Conservation (phyloP, 2,113 vertebrate genomes). For the Electrona antarctica region DNA sequence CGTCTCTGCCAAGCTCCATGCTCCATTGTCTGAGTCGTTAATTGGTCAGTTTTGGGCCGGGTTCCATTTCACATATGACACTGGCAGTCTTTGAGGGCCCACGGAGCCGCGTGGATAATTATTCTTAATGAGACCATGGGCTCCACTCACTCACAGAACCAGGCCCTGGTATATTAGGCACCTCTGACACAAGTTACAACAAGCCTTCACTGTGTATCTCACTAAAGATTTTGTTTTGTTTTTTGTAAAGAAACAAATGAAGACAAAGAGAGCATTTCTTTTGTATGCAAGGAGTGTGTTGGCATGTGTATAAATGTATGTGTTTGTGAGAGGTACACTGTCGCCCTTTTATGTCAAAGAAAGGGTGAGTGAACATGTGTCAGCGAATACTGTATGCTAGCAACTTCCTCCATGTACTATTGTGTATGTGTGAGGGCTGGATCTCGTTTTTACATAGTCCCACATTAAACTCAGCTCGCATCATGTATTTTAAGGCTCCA, state of each 20-base stretch:
- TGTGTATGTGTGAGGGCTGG: conserved; percentile 17
- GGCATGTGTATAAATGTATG: neutral
- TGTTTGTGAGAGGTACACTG: neutral
- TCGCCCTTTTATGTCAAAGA: neutral
- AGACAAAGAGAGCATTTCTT: neutral
- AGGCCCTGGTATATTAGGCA: conserved; percentile 3
- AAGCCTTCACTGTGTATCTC: neutral
- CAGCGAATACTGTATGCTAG: too few relatives aligned
- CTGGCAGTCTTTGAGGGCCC: conserved; percentile 46
- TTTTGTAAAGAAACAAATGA: too few relatives aligned
- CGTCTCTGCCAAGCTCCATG: conserved; percentile 25
- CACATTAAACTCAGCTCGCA: conserved; percentile 42
- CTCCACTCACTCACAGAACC: conserved; percentile 11
- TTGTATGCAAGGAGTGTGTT: neutral
- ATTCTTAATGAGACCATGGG: conserved; percentile 54
- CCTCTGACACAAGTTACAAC: neutral
- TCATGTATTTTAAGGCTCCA: conserved; percentile 60
- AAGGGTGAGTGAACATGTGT: neutral
- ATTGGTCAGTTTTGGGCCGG: conserved; percentile 57
- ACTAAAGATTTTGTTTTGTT: neutral
- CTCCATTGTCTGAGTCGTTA: conserved; percentile 50
- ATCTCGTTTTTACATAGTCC: conserved; percentile 46
- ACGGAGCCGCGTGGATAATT: conserved; percentile 46
- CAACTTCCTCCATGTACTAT: too few relatives aligned
- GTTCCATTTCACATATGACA: conserved; percentile 56